Base-by-base conservation (phyloP, 2,888 invertebrate genomes). In the Limnephilus marmoratus region DNA sequence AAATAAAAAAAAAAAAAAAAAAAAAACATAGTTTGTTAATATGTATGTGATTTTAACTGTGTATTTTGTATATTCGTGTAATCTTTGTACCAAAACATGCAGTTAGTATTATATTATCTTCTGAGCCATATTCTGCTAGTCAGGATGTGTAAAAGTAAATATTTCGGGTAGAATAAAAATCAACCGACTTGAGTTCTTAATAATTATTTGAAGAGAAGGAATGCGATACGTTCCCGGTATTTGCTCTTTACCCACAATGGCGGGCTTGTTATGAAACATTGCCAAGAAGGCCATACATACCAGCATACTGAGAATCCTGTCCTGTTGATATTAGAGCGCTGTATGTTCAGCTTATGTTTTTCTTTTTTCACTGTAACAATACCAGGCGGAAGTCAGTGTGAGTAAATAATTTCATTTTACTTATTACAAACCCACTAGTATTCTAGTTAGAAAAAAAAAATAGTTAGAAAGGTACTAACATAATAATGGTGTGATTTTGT, bases 321-420 rank as follows among this genome's bases (percentile, higher is more conserved):
- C 37, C 37, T 83, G 83, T 81, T 90, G 83, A 29, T 31, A 80
- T 92, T 91, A 83, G 90, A 92, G 80, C 80, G 93, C 93, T 93
- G 92, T 93, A 93, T 91, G 92, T 94, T 93, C 82, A 92, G 93
- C 91, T 93, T 94, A 82, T 93, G 82, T 93, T 93, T 68, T 92
- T 92, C 83, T 93, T 91, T 92, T 93, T 96, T 95, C 95, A 95
- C 95, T 94, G 95, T 95, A 95, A 96, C 96, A 95, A 96, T 96
- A 94, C 95, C 96, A 97, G 97, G 97, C 97, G 95, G 97, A 97
- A 97, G 97, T 97, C 94, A 97, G 96, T 96, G 97, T 97, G 96
- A 97, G 97, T 97, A 97, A 90, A 85, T 90, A 85, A 53, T 81
- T 89, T 37, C 11, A 85, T 24, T 85, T 85, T 41, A 85, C 41